These are phyloP conservation scores for Dermolepida albohirtum DNA, from an alignment of 2,888 invertebrate genomes.

Conservation along the genomic window DNA sequence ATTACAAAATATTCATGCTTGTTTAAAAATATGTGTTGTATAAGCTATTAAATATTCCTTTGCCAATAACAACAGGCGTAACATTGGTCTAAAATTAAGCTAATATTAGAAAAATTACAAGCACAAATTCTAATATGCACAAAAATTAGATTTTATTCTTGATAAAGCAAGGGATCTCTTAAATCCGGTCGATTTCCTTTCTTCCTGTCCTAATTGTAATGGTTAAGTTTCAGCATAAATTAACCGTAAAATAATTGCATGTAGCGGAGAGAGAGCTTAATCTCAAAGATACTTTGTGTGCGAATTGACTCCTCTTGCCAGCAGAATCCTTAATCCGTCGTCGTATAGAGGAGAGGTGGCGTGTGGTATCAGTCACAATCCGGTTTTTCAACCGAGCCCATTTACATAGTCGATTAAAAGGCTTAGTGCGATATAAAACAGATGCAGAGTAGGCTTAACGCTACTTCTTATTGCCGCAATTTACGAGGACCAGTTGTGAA, in stretches of 20 bases:
- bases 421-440: conserved; percentile 58
- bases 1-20: too few species aligned
- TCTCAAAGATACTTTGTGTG: conserved; percentile 35
- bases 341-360: conserved; percentile 26
- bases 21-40: too few species aligned
- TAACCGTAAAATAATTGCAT: conserved; percentile 34
- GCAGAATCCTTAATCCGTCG: conserved; percentile 35
- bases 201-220: conserved; percentile 24
- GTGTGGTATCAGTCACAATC: conserved; percentile 47
- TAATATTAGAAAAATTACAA: too few species aligned
- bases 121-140: too few species aligned
- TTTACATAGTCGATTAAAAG: conserved; percentile 58
- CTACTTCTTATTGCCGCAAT: conserved; percentile 45
- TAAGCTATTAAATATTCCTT: too few species aligned
- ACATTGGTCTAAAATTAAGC: too few species aligned
- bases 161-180: neutral
- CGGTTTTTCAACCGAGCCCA: conserved; percentile 48
- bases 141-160: neutral
- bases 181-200: conserved; percentile 16
- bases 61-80: too few species aligned
- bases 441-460: conserved; percentile 56
- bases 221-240: conserved; percentile 37
- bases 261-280: conserved; percentile 30
- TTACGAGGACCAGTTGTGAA: conserved; percentile 44
- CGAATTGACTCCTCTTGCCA: conserved; percentile 33